Base-by-base conservation (phyloP, 2,113 vertebrate genomes). In the Sceloporus undulatus region DNA sequence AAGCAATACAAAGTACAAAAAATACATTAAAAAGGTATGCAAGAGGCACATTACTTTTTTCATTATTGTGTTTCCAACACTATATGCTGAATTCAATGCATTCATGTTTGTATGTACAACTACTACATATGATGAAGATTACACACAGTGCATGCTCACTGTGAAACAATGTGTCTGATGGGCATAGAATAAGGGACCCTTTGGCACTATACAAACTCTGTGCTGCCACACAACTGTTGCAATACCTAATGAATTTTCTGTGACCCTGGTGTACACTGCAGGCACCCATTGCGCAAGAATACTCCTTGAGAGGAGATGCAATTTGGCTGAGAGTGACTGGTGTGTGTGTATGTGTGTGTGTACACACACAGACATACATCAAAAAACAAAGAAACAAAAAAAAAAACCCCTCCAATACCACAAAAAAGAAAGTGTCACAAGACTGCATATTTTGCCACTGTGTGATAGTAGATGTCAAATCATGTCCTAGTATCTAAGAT, bases 401-500 rank as follows among this genome's bases (percentile, higher is more conserved):
- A 34, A 34, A 34, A 34, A 34, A 16, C 34, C 14, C 74, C 34
- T 6, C 14, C 16, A 75, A 19, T 75, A 9, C 34, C 34, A 40
- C 38, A 19, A 40, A 48, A 40, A 48, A 25, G 34, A 34, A 34
- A 34, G 34, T 34, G 34, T 34, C 38, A 66, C 80, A 90, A 76
- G 74, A 75, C 18, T 38, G 52, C 38, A 7, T 23, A 23, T 65
- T 40, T 25, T 1, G n/a, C 8, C 0, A 0, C 29, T 80, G 52
- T 80, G 13, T 40, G 13, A 7, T 2, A n/a, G 56, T 71, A 54
- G 65, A 84, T 88, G 56, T 85, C 87, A 93, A 25, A 4, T 3
- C 7, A 59, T 92, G 83, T 19, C 1, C 71, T 81, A 81, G 71
- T 56, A 73, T 59, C 83, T 56, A 29, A 91, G 74, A 90, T 86